Conservation (phyloP, 2,113 vertebrate genomes). For the Trichomycterus rosablanca region DNA sequence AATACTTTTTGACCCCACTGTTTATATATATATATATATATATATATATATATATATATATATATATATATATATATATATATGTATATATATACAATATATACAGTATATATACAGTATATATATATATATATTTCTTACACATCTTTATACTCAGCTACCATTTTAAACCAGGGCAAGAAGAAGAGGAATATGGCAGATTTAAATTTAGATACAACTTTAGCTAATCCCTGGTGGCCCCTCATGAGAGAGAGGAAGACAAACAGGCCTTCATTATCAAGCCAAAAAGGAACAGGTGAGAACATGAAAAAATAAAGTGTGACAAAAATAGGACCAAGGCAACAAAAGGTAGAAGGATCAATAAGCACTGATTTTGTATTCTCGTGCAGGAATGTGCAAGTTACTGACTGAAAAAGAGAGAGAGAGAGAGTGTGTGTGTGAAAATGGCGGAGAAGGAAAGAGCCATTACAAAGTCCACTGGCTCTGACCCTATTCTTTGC, state of each 20-base stretch:
- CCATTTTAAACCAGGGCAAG: too few species aligned
- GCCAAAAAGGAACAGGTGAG: background rate
- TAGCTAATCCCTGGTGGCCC: conserved; percentile 18
- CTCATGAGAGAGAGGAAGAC: conserved; percentile 11
- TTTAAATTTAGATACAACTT: conserved; percentile 46
- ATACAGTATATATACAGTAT: too few species aligned
- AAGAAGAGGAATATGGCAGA: conserved; percentile 27
- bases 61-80: too few species aligned
- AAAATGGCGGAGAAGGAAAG: conserved; percentile 34
- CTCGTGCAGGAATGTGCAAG: background rate
- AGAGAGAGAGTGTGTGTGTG: background rate
- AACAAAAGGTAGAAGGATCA: conserved; percentile 2
- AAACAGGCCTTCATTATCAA: conserved; percentile 17
- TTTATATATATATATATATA: too few species aligned
- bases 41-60: too few species aligned
- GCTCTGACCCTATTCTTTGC: conserved; percentile 80
- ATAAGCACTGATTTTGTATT: background rate
- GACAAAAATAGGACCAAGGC: conserved; percentile 2
- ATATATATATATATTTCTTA: too few species aligned
- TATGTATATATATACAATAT: too few species aligned
- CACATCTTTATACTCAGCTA: too few species aligned
- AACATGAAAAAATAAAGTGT: background rate
- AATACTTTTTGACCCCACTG: too few species aligned
- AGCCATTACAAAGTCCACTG: conserved; percentile 89
- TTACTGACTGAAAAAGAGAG: background rate